Percentiles rank a stretch among this genome's conserved stretches.
phyloP scores from a whole-genome alignment of 2,113 vertebrate genomes.

The Plestiodon gilberti region DNA sequence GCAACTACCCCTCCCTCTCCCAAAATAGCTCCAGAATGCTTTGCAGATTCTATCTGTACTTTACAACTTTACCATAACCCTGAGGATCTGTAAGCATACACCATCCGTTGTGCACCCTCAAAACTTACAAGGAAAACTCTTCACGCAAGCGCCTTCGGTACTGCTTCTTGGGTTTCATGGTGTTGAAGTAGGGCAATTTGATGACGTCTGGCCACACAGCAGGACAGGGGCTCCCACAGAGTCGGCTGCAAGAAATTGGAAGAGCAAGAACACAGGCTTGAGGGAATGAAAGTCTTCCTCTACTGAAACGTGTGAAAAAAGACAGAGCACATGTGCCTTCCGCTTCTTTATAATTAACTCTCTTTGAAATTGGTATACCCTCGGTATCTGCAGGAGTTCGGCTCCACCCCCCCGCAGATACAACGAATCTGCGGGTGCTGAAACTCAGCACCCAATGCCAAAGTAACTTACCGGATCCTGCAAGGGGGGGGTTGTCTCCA shows the following conservation, averaged over 20 bases:
- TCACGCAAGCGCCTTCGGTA: slow-evolving; percentile 93
- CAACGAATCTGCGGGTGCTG: no score
- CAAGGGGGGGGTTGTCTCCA: no score
- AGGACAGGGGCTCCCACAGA: slow-evolving; percentile 96
- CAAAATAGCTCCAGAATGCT: no score
- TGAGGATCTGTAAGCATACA: not conserved
- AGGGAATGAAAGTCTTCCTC: not conserved
- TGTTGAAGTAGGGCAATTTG: slow-evolving; percentile 97
- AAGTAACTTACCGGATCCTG: no score
- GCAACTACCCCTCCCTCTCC: no score
- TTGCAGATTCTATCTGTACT: not conserved
- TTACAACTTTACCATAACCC: not conserved
- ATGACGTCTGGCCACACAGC: slow-evolving; percentile 98
- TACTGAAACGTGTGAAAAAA: not conserved
- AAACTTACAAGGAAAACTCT: slow-evolving; percentile 94
- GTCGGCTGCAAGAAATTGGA: slow-evolving; percentile 80
- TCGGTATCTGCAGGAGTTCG: no score
- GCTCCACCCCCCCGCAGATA: no score
- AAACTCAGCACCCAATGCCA: no score
- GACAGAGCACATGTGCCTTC: not conserved
- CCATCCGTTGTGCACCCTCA: not conserved
- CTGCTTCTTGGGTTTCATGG: slow-evolving; percentile 99
- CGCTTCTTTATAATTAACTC: not conserved
- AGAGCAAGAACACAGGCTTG: not conserved
- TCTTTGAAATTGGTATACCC: not conserved